These are phyloP conservation scores for Cyanocitta stelleri DNA, from an alignment of 2,113 vertebrate genomes.

Conservation along the genomic window DNA sequence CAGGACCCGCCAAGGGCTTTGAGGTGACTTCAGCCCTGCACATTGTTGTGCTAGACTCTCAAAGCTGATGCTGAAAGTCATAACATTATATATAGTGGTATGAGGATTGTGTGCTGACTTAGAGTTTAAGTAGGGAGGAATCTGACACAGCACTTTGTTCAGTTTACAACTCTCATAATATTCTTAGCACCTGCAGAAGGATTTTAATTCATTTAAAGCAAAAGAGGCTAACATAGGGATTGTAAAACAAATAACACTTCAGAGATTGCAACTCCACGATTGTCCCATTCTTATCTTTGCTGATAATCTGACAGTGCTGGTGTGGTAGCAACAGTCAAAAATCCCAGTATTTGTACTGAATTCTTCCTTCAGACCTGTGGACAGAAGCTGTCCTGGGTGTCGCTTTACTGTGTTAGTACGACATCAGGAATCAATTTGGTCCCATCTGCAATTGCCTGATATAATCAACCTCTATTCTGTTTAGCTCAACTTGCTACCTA, in stretches of 20 bases:
- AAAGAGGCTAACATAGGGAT: neutral
- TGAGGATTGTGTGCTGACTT: neutral
- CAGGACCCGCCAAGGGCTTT: neutral
- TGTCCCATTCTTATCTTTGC: neutral
- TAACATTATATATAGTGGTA: neutral
- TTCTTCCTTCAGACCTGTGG: neutral
- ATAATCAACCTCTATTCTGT: constrained; percentile 8
- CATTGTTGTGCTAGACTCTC: neutral
- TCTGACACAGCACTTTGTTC: neutral
- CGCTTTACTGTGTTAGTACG: neutral
- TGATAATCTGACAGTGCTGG: neutral
- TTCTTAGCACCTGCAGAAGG: neutral
- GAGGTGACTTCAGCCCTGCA: neutral
- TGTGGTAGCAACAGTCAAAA: neutral
- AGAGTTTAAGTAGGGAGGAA: neutral
- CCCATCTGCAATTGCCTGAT: constrained; percentile 4
- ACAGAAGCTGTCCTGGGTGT: neutral
- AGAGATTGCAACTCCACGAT: neutral
- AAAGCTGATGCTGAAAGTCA: neutral
- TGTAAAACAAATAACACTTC: neutral
- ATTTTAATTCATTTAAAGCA: neutral
- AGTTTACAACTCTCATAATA: neutral
- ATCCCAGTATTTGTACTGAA: neutral
- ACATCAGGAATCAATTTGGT: constrained; percentile 14
- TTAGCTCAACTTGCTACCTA: neutral